A percentile compares a stretch with the other conserved stretches of the same genome.
phyloP scores from a whole-genome alignment of 2,797 vertebrate species.

The Tokudaia tokunoshimensis region DNA sequence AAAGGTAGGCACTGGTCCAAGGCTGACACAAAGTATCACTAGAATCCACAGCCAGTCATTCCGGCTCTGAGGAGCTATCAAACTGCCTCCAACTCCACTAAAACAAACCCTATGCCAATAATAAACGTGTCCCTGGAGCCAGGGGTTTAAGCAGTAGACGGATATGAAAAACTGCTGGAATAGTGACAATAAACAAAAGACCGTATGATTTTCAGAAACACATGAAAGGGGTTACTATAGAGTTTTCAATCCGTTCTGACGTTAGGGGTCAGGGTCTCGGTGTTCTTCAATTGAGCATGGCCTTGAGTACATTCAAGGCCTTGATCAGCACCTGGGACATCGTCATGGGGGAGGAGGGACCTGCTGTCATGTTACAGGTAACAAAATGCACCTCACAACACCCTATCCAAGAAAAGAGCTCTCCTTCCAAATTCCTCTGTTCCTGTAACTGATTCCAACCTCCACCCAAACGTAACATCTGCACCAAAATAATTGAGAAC shows the following conservation, averaged over 20 bases:
- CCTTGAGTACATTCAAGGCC: background rate
- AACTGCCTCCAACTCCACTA: background rate
- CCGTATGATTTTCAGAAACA: background rate
- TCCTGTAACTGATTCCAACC: background rate
- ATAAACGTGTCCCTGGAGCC: background rate
- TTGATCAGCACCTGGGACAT: background rate
- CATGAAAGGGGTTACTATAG: background rate
- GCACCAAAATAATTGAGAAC: background rate
- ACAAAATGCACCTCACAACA: background rate
- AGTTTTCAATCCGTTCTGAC: background rate
- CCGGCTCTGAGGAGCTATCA: background rate
- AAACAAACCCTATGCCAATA: background rate
- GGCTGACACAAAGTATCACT: background rate
- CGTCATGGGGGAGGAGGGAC: background rate
- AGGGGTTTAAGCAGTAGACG: background rate
- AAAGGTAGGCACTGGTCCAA: background rate
- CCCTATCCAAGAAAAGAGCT: background rate
- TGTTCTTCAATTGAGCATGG: background rate
- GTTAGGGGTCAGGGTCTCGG: background rate
- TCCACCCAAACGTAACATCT: background rate
- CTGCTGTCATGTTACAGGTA: background rate
- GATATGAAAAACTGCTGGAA: conserved; percentile 14
- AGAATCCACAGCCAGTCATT: background rate
- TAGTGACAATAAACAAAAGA: conserved; percentile 27
- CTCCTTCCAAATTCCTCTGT: background rate